Evolutionary conservation across 2,113 vertebrate species (phyloP).

Genomic region (Spea multiplicata): DNA sequence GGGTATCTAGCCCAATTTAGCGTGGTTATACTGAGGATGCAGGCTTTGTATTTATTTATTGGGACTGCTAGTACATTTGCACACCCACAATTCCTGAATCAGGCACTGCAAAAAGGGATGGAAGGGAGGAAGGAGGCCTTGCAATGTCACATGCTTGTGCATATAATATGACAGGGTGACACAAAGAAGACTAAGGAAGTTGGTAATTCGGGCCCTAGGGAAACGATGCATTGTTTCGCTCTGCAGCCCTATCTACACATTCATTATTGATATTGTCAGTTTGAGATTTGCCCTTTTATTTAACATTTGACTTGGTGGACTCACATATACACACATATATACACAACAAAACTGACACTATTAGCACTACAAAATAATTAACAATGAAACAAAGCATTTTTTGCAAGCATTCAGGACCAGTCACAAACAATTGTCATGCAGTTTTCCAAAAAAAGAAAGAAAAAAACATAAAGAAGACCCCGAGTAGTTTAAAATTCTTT

Average conservation of each 20-base stretch:
- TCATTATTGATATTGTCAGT: not conserved
- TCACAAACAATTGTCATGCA: conserved; percentile 40
- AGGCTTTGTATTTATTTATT: too few relatives aligned
- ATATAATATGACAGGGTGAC: too few relatives aligned
- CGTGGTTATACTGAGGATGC: too few relatives aligned
- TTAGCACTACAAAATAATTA: conserved; percentile 39
- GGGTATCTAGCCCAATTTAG: too few relatives aligned
- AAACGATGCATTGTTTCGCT: not conserved
- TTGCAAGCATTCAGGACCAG: conserved; percentile 38
- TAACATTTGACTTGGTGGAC: not conserved
- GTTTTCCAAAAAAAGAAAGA: not conserved
- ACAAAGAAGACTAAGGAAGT: too few relatives aligned
- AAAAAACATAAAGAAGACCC: not conserved
- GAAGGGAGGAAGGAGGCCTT: too few relatives aligned
- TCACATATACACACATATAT: conserved; percentile 8
- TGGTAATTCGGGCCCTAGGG: not conserved
- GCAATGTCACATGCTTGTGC: too few relatives aligned
- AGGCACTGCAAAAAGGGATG: too few relatives aligned
- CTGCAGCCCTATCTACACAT: not conserved
- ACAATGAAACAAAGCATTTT: conserved; percentile 9
- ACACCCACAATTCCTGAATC: too few relatives aligned
- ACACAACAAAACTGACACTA: conserved; percentile 32
- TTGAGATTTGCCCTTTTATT: not conserved
- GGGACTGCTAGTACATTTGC: too few relatives aligned
- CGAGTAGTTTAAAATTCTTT: conserved; percentile 25